Base-by-base conservation (phyloP, 2,113 vertebrate genomes). In the Herpailurus yagouaroundi region DNA sequence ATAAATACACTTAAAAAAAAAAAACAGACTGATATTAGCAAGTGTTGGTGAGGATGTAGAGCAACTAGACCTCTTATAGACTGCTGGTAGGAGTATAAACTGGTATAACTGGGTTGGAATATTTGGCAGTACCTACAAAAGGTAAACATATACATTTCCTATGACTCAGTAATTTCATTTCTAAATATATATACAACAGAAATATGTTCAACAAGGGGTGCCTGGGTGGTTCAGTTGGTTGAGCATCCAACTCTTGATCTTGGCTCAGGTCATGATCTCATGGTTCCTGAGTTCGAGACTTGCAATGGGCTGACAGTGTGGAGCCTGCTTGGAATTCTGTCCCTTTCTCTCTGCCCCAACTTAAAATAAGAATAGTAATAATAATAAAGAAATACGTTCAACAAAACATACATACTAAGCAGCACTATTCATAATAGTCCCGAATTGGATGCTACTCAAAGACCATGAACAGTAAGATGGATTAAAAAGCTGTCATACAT, bases 351-450 rank as follows among this genome's bases (percentile, higher is more conserved):
- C 57, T 60, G 57, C 57, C 57, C 57, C 18, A 55, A 55, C 4
- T 18, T 55, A 55, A 55, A 55, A 55, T 55, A 19, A 55, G 1
- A 45, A 45, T 45, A 45, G 45, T 45, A 55, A 55, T 55, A 55
- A 55, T 45, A 55, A 55, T 55, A 55, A 64, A 94, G 50, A 80
- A 60, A 29, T 45, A 80, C 12, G 38, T 90, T 97, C 91, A 80
- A 79, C 50, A 84, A 92, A 94, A 89, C 36, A 64, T 60, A 96
- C 7, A 52, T 36, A 79, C 7, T 76, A 76, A 80, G 23, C 12
- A 91, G 50, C 38, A 83, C 36, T 96, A 86, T n/a, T 74, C 64
- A n/a, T 21, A 93, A 66, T 68, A 71, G 31, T 82, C 85, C 81
- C 77, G 80, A 97, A 93, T 5, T 80, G 45, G 41, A 91, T 87